Conservation (phyloP, 2,113 vertebrate species). For the Cariama cristata region DNA sequence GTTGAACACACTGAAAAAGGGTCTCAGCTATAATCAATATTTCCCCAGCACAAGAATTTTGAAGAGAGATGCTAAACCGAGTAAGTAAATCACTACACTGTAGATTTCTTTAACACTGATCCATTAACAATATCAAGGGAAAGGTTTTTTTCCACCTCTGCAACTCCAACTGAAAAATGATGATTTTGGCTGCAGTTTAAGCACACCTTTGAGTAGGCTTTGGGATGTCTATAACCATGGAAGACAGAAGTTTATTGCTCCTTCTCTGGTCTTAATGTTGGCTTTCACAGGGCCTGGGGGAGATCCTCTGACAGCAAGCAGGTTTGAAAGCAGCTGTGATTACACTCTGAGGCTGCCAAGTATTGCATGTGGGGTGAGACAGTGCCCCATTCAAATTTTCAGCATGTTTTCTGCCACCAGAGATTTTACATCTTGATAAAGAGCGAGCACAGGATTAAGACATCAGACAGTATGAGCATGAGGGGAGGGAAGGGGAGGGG, state of each 20-base stretch:
- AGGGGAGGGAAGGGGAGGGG: fast-evolving
- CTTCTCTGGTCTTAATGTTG: constrained; percentile 6
- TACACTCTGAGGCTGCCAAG: constrained; percentile 6
- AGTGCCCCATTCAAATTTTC: not conserved
- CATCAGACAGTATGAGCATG: not conserved
- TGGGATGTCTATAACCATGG: constrained; percentile 23
- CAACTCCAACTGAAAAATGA: not conserved
- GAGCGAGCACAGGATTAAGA: not conserved
- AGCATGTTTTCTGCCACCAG: not conserved
- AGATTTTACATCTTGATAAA: constrained; percentile 13
- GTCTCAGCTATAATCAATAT: not conserved
- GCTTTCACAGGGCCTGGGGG: not conserved
- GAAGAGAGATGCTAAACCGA: not conserved
- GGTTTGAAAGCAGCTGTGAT: constrained; percentile 31
- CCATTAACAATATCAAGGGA: not conserved
- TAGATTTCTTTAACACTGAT: not conserved
- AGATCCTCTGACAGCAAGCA: constrained; percentile 3
- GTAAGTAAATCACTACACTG: not conserved
- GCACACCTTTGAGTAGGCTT: constrained; percentile 2
- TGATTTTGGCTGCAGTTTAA: constrained; percentile 18
- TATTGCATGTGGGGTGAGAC: not conserved
- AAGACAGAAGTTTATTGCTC: constrained; percentile 31
- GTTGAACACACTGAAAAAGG: not conserved
- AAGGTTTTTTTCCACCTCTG: not conserved
- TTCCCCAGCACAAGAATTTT: not conserved